A percentile compares a stretch with the other conserved stretches of the same genome.
Evolutionary conservation across 2,888 invertebrate genomes (phyloP).

Genomic region (Nemoura dubitans): DNA sequence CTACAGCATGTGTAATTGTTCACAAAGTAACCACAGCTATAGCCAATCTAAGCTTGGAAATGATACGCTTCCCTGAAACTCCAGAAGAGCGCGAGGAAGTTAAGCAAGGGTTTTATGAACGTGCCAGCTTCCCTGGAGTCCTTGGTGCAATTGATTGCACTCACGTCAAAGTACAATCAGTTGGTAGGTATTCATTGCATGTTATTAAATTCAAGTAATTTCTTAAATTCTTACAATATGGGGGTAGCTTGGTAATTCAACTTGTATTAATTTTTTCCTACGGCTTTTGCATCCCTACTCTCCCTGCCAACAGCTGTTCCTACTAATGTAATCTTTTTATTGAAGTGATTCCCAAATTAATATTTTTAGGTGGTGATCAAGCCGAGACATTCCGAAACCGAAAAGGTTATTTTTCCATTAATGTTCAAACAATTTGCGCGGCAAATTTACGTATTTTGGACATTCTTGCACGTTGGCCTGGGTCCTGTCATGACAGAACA

Average conservation of each 20-base stretch:
- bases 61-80: neutral
- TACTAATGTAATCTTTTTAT: neutral
- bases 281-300: too few species aligned
- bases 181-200: neutral
- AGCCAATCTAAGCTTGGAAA: neutral
- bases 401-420: constrained; percentile 14
- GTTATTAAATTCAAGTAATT: too few species aligned
- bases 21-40: constrained; percentile 18
- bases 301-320: neutral
- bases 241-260: too few species aligned
- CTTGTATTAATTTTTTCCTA: too few species aligned
- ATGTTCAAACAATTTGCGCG: constrained; percentile 8
- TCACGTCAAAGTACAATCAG: constrained; percentile 35
- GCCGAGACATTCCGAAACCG: constrained; percentile 22
- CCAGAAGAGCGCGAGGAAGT: neutral
- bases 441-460: neutral
- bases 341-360: neutral
- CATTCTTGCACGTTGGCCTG: constrained; percentile 21
- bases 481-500: neutral
- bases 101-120: neutral
- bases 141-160: constrained; percentile 39
- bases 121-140: neutral
- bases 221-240: too few species aligned
- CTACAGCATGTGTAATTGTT: constrained; percentile 30
- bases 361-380: constrained; percentile 1